Evolutionary conservation across 2,888 invertebrate genomes (phyloP).

Genomic region (Pristionchus fissidentatus): DNA sequence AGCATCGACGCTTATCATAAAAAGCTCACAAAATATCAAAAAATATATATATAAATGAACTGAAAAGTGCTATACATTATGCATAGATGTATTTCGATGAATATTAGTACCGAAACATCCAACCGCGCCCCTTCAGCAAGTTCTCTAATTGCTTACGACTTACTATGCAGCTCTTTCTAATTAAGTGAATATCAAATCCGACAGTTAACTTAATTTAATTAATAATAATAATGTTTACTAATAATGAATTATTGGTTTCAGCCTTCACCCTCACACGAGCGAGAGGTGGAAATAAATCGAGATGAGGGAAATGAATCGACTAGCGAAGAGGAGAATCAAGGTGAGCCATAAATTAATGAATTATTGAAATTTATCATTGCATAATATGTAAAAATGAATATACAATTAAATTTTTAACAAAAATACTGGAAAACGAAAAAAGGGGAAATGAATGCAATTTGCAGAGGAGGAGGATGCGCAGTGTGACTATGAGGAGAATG

Average conservation of each 20-base stretch:
- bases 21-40: no score
- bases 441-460: conserved; percentile 1
- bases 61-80: no score
- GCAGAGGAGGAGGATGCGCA: neutral
- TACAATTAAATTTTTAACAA: neutral
- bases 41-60: no score
- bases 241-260: neutral
- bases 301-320: conserved; percentile 17
- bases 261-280: conserved; percentile 5
- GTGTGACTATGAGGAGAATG: conserved; percentile 34
- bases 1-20: no score
- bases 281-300: neutral
- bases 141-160: no score
- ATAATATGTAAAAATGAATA: neutral
- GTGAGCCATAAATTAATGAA: neutral
- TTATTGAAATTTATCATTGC: neutral
- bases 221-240: no score
- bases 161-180: no score
- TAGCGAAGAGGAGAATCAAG: conserved; percentile 17
- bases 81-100: no score
- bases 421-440: neutral
- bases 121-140: no score
- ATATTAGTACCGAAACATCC: no score
- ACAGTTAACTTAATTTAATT: no score
- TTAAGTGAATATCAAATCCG: no score